A percentile compares a stretch with the other conserved stretches of the same genome.
Conservation (phyloP, 2,797 vertebrate species). For the Mormyrops attenuatus region DNA sequence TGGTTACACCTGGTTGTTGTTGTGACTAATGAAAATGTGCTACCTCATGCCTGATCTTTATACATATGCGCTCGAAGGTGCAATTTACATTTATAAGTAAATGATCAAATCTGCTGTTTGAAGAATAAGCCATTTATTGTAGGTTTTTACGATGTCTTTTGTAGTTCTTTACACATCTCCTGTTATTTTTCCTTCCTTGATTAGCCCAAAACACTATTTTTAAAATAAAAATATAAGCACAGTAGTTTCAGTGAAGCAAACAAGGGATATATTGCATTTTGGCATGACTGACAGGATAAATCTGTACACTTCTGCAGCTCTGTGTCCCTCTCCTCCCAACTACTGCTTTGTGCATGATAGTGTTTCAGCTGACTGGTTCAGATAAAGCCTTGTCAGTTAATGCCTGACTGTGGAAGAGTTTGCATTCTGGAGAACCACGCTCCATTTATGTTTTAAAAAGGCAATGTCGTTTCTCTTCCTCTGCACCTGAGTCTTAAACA, state of each 20-base stretch:
- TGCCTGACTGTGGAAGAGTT: slow-evolving; percentile 26
- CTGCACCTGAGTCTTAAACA: slow-evolving; percentile 11
- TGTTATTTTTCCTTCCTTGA: background rate
- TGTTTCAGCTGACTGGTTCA: slow-evolving; percentile 30
- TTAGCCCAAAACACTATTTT: background rate
- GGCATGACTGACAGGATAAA: background rate
- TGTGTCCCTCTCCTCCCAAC: background rate
- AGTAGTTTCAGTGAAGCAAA: background rate
- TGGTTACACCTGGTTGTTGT: background rate
- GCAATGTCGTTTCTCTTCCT: slow-evolving; percentile 10
- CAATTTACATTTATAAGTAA: background rate
- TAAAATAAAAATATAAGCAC: background rate
- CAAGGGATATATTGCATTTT: background rate
- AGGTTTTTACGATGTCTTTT: background rate
- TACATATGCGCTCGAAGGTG: background rate
- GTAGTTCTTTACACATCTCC: background rate
- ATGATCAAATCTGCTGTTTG: background rate
- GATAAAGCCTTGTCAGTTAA: slow-evolving; percentile 32
- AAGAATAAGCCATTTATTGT: background rate
- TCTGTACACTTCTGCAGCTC: background rate
- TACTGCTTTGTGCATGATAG: slow-evolving; percentile 1
- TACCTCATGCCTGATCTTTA: background rate
- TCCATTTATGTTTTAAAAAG: slow-evolving; percentile 34
- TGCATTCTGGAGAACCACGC: slow-evolving; percentile 31
- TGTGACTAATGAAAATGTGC: background rate